Evolutionary conservation across 2,113 vertebrate genomes (phyloP).

Genomic region (Epinephelus fuscoguttatus): DNA sequence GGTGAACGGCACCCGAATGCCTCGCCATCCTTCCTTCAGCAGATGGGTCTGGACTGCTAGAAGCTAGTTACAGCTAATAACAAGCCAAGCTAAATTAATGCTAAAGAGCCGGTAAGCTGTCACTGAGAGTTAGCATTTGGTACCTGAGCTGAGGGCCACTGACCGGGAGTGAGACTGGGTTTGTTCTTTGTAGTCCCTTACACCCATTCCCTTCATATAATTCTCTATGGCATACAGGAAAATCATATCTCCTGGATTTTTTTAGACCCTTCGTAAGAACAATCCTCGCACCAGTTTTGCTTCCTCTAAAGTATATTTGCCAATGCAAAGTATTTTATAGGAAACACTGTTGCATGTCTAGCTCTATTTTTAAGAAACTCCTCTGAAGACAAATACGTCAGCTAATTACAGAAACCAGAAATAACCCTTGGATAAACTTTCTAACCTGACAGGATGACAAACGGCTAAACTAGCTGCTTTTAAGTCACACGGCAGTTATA

Average conservation of each 20-base stretch:
- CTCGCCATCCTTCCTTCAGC: too few species aligned
- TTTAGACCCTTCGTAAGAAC: background rate
- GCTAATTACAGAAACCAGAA: constrained; percentile 4
- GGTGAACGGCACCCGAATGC: too few species aligned
- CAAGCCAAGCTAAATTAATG: too few species aligned
- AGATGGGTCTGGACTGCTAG: too few species aligned
- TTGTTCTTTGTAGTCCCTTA: background rate
- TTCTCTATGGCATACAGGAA: too few species aligned
- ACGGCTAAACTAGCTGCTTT: background rate
- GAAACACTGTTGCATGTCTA: background rate
- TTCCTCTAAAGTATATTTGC: background rate
- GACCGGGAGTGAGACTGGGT: too few species aligned
- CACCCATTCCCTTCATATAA: too few species aligned
- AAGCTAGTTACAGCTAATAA: too few species aligned
- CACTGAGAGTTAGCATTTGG: too few species aligned
- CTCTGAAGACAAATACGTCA: background rate
- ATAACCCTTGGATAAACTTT: constrained; percentile 1
- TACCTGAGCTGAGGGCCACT: too few species aligned
- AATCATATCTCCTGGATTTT: too few species aligned
- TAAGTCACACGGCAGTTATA: background rate
- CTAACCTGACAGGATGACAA: constrained; percentile 14
- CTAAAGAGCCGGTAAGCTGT: too few species aligned
- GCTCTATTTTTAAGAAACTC: background rate
- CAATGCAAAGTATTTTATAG: background rate
- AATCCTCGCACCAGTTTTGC: background rate